phyloP scores from a whole-genome alignment of 1,140 invertebrate species.

The Anadara kagoshimensis region DNA sequence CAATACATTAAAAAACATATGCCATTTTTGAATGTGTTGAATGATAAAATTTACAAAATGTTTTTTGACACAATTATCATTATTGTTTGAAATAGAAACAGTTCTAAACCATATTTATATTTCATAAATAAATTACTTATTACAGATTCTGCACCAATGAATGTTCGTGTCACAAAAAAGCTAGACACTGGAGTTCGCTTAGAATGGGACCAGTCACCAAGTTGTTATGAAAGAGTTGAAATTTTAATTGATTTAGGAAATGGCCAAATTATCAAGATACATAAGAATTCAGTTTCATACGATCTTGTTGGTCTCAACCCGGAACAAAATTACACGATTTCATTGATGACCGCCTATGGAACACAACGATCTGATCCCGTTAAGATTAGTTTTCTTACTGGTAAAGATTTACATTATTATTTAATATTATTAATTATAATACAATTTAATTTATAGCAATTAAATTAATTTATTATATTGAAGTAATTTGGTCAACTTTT shows the following conservation, averaged over 20 bases:
- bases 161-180: constrained; percentile 7
- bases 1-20: no score
- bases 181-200: constrained; percentile 11
- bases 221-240: constrained; percentile 14
- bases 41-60: no score
- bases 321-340: constrained; percentile 21
- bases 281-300: constrained; percentile 20
- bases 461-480: no score
- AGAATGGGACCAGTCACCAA: constrained; percentile 20
- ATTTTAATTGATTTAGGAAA: constrained; percentile 3
- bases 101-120: no score
- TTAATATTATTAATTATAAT: not conserved
- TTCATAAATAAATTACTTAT: not conserved
- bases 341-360: constrained; percentile 27
- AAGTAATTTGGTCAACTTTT: no score
- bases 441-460: no score
- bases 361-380: constrained; percentile 22
- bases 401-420: constrained; percentile 1
- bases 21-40: no score
- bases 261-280: not conserved
- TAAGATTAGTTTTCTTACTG: constrained; percentile 23
- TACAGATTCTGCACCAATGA: constrained; percentile 30
- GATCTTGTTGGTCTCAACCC: constrained; percentile 21
- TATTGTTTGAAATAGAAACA: no score
- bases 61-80: no score